Evolutionary conservation across 2,113 vertebrate species (phyloP).

Genomic region (Silurus asotus): DNA sequence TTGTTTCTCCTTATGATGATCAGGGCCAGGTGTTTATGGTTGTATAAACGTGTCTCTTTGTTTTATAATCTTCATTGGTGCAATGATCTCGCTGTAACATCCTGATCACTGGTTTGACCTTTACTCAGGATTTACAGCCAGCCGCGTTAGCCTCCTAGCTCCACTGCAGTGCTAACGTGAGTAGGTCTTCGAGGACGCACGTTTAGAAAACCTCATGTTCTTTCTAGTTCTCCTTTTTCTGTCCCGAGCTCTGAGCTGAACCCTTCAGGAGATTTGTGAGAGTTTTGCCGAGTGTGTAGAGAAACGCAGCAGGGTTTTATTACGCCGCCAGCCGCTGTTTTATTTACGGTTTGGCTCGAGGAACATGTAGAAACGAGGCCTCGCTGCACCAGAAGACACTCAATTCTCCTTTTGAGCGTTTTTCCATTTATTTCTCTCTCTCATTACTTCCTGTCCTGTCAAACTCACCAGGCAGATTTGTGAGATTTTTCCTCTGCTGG

Average conservation of each 20-base stretch:
- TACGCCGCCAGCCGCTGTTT: neutral
- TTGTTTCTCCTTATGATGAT: neutral
- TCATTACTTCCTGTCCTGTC: constrained; percentile 1
- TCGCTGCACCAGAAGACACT: neutral
- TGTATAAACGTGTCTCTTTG: neutral
- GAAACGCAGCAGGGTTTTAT: constrained; percentile 5
- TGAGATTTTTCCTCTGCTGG: neutral
- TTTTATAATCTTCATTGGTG: neutral
- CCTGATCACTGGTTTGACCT: neutral
- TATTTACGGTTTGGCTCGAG: neutral
- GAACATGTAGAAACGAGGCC: neutral
- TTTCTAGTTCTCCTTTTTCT: neutral
- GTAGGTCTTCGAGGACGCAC: neutral
- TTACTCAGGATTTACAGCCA: neutral
- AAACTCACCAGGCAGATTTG: neutral
- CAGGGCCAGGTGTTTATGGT: neutral
- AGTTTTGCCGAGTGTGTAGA: neutral
- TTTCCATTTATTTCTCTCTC: neutral
- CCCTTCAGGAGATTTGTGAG: neutral
- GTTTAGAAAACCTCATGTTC: neutral
- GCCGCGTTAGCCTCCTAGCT: neutral
- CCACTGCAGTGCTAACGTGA: neutral
- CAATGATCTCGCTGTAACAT: neutral
- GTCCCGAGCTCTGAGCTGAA: neutral
- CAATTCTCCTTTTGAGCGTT: neutral